A percentile compares a stretch with the other conserved stretches of the same genome.
Conservation (phyloP, 2,888 invertebrate genomes). For the Dicycla oo region DNA sequence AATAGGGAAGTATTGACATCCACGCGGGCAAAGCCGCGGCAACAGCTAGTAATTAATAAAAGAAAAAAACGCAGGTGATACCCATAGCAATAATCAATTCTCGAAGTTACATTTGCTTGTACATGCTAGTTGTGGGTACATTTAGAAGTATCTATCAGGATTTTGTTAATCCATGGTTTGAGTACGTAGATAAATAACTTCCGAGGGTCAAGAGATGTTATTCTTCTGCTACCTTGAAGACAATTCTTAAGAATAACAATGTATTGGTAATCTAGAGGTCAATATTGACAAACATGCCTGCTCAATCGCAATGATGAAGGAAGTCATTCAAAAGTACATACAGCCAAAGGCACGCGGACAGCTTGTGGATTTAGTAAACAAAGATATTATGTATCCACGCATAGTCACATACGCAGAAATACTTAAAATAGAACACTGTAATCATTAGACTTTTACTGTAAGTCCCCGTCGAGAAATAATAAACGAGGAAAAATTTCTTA, state of each 20-base stretch:
- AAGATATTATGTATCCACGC: neutral
- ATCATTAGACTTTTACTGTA: too few species aligned
- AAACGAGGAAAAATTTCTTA: neutral
- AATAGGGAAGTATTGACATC: too few species aligned
- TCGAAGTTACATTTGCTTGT: neutral
- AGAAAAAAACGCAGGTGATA: neutral
- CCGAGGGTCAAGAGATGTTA: conserved; percentile 35
- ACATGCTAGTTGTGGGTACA: neutral
- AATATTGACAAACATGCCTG: conserved; percentile 42
- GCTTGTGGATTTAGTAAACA: conserved; percentile 14
- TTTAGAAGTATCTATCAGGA: neutral
- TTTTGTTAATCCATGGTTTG: neutral
- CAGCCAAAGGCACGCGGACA: neutral
- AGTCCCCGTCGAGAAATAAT: neutral
- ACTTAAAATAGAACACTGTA: neutral
- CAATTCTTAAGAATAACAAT: conserved; percentile 38
- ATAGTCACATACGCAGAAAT: neutral
- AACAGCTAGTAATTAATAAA: too few species aligned
- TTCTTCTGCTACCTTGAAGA: conserved; percentile 19
- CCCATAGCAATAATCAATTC: neutral
- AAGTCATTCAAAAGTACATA: conserved; percentile 32
- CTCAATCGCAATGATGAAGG: conserved; percentile 37
- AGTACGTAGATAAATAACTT: conserved; percentile 21
- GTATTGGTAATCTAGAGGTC: conserved; percentile 31
- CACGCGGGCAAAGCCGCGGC: too few species aligned